Percentiles rank a stretch among this genome's conserved stretches.
These are phyloP conservation scores for Pardalotus punctatus DNA, from an alignment of 2,113 vertebrate species.

Conservation along the genomic window DNA sequence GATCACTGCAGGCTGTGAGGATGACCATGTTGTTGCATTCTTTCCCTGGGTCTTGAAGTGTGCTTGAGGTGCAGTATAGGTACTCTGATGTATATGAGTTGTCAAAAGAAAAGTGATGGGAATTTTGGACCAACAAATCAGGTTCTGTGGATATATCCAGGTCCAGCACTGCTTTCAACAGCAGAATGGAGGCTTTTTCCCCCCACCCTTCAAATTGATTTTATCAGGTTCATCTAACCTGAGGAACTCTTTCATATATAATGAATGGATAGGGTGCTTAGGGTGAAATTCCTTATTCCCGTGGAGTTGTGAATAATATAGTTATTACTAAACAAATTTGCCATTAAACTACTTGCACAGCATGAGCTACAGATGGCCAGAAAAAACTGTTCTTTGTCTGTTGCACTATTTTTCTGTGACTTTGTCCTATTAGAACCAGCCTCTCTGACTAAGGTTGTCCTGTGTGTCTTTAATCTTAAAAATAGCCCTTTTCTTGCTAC, in stretches of 20 bases:
- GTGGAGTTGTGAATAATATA: neutral
- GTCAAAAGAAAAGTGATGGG: neutral
- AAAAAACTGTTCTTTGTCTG: neutral
- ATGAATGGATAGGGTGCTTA: neutral
- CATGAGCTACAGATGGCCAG: neutral
- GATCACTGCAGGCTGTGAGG: neutral
- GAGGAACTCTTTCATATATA: neutral
- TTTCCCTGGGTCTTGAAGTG: neutral
- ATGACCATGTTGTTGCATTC: neutral
- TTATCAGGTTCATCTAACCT: neutral
- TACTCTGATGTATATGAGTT: neutral
- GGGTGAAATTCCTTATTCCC: neutral
- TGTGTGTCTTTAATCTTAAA: constrained; percentile 10
- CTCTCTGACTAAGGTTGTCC: constrained; percentile 15
- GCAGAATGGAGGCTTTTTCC: neutral
- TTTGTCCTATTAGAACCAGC: neutral
- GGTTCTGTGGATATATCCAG: neutral
- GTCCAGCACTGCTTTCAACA: neutral
- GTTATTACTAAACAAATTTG: neutral
- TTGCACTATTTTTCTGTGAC: neutral
- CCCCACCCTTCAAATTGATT: neutral
- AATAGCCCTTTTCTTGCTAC: neutral
- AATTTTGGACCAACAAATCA: neutral
- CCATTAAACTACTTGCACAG: neutral
- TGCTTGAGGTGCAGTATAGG: neutral